phyloP scores from a whole-genome alignment of 2,113 vertebrate genomes.

The Prionailurus viverrinus region DNA sequence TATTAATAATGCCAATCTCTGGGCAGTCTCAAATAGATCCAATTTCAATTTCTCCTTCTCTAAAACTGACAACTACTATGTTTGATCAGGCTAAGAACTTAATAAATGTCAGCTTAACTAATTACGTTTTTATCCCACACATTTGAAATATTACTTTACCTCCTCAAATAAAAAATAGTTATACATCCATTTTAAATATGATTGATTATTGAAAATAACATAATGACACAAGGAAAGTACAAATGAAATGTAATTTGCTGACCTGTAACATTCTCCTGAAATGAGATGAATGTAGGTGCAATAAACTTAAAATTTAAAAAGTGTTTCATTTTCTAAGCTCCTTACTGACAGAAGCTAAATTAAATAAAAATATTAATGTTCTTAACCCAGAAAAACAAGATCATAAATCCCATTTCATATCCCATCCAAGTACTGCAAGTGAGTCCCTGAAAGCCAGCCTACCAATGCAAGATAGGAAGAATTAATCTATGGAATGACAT shows the following conservation, averaged over 20 bases:
- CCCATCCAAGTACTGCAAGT: neutral
- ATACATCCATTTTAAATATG: neutral
- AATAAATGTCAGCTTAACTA: conserved; percentile 55
- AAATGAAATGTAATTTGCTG: conserved; percentile 58
- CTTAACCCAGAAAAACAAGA: conserved; percentile 8
- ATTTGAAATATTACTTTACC: conserved; percentile 44
- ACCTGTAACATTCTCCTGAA: conserved; percentile 41
- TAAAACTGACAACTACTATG: conserved; percentile 30
- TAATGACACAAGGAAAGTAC: neutral
- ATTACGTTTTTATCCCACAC: conserved; percentile 53
- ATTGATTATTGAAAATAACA: conserved; percentile 55
- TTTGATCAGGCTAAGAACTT: conserved; percentile 52
- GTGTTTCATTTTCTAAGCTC: conserved; percentile 44
- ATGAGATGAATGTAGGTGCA: neutral
- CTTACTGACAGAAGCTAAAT: conserved; percentile 57
- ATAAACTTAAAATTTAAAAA: conserved; percentile 66
- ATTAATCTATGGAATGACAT: neutral
- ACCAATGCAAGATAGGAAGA: neutral
- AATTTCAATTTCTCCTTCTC: conserved; percentile 49
- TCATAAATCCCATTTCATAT: conserved; percentile 30
- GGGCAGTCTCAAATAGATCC: conserved; percentile 34
- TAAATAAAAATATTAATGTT: conserved; percentile 64
- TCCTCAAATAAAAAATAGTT: conserved; percentile 6
- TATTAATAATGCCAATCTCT: conserved; percentile 16
- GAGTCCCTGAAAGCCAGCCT: neutral